These are phyloP conservation scores for Andrena bicolor DNA, from an alignment of 2,888 invertebrate genomes.

Conservation along the genomic window DNA sequence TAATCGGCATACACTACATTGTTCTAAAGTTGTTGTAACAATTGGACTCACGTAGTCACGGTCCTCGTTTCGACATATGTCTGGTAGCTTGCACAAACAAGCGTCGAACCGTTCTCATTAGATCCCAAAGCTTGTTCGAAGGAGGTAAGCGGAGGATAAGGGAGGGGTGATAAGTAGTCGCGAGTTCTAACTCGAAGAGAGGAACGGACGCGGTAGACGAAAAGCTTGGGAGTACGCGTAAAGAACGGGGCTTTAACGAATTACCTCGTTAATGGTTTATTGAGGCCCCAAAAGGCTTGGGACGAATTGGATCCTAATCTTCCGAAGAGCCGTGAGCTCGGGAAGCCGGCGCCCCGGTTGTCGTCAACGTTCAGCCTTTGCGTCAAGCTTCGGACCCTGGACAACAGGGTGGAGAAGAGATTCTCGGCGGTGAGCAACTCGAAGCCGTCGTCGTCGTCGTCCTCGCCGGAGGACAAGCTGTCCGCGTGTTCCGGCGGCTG, in stretches of 20 bases:
- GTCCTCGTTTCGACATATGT: conserved; percentile 82
- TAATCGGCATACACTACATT: conserved; percentile 65
- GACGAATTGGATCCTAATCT: conserved; percentile 83
- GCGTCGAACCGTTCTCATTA: conserved; percentile 61
- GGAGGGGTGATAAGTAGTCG: too few relatives aligned
- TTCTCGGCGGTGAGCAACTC: conserved; percentile 96
- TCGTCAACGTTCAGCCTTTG: conserved; percentile 94
- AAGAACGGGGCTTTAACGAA: conserved; percentile 29
- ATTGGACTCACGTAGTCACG: conserved; percentile 83
- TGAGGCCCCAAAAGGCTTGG: conserved; percentile 85
- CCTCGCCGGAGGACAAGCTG: conserved; percentile 95
- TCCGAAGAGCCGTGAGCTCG: conserved; percentile 88
- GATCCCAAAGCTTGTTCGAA: not conserved
- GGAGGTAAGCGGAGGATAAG: too few relatives aligned
- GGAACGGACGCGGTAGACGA: not conserved
- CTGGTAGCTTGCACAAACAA: conserved; percentile 84
- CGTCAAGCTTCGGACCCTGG: conserved; percentile 94
- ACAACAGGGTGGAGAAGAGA: conserved; percentile 94
- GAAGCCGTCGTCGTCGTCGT: conserved; percentile 96
- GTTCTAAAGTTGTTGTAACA: conserved; percentile 69
- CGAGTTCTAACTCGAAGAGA: not conserved
- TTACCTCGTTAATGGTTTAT: conserved; percentile 86
- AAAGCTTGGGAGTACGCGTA: not conserved
- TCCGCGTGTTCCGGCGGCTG: conserved; percentile 90
- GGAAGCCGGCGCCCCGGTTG: conserved; percentile 88